Percentiles rank a stretch among this genome's conserved stretches.
Evolutionary conservation across 2,888 invertebrate species (phyloP).

Genomic region (Phragmatobia fuliginosa): DNA sequence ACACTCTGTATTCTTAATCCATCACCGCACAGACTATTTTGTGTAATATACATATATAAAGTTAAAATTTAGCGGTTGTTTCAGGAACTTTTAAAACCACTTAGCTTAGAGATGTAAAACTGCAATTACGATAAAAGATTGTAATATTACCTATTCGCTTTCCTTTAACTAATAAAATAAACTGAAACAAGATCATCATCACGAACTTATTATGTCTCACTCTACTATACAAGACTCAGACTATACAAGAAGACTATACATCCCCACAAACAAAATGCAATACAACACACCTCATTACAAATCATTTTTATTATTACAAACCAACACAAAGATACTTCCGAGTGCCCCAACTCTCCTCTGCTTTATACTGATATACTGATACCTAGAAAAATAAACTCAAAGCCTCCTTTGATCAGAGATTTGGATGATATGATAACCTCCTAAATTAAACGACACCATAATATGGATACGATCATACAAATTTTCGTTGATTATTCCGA

Average conservation of each 20-base stretch:
- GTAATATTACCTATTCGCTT: neutral
- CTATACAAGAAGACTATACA: too few species aligned
- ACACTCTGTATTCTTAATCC: too few species aligned
- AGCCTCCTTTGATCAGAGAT: constrained; percentile 64
- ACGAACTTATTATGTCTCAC: too few species aligned
- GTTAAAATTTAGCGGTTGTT: neutral
- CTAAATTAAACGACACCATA: constrained; percentile 49
- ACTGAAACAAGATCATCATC: too few species aligned
- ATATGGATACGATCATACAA: constrained; percentile 49
- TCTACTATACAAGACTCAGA: too few species aligned
- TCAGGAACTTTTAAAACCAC: neutral
- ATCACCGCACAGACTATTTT: neutral
- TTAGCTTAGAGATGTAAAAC: neutral
- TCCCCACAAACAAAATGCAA: too few species aligned
- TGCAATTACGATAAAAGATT: neutral
- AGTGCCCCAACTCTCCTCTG: constrained; percentile 45
- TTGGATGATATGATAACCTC: constrained; percentile 68
- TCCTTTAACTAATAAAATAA: neutral
- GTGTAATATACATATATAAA: neutral
- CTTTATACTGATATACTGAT: constrained; percentile 39
- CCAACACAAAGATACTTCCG: neutral
- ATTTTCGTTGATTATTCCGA: neutral
- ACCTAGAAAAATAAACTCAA: constrained; percentile 53
- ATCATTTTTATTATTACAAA: too few species aligned
- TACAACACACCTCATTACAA: neutral